These are phyloP conservation scores for Melieria picta DNA, from an alignment of 2,888 invertebrate genomes.

Conservation along the genomic window DNA sequence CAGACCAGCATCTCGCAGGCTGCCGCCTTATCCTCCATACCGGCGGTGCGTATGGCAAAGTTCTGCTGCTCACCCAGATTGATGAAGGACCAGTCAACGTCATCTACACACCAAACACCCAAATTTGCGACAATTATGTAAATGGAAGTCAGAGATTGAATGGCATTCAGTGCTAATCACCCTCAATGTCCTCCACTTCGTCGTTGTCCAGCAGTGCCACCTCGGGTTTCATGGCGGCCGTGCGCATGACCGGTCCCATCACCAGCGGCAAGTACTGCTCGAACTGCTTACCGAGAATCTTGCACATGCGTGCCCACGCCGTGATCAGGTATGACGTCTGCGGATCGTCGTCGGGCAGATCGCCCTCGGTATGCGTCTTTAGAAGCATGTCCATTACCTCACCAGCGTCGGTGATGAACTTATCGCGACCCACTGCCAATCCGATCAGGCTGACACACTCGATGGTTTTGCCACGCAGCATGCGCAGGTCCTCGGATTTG, in stretches of 20 bases:
- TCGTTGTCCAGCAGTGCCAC: constrained; percentile 86
- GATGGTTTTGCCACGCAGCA: constrained; percentile 96
- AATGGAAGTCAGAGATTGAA: neutral
- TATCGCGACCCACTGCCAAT: constrained; percentile 81
- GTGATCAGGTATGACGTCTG: constrained; percentile 98
- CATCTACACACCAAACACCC: constrained; percentile 56
- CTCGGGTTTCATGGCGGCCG: constrained; percentile 90
- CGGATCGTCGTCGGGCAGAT: constrained; percentile 93
- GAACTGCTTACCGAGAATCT: constrained; percentile 86
- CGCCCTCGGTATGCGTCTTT: constrained; percentile 87
- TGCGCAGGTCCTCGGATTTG: constrained; percentile 84
- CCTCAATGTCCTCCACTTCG: constrained; percentile 81
- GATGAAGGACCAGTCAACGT: constrained; percentile 91
- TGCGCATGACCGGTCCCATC: constrained; percentile 88
- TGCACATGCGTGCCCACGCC: constrained; percentile 99
- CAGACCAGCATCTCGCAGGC: constrained; percentile 95
- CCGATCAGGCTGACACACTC: constrained; percentile 99
- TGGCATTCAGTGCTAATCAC: constrained; percentile 47
- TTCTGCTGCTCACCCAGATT: constrained; percentile 91
- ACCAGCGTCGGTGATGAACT: constrained; percentile 90
- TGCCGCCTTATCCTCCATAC: constrained; percentile 90
- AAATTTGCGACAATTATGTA: neutral
- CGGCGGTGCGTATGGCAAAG: constrained; percentile 89
- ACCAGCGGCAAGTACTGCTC: constrained; percentile 90
- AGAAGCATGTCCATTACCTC: constrained; percentile 96